Percentiles rank a stretch among this genome's conserved stretches.
Conservation (phyloP, 2,797 vertebrate species). For the Bovichtus diacanthus region DNA sequence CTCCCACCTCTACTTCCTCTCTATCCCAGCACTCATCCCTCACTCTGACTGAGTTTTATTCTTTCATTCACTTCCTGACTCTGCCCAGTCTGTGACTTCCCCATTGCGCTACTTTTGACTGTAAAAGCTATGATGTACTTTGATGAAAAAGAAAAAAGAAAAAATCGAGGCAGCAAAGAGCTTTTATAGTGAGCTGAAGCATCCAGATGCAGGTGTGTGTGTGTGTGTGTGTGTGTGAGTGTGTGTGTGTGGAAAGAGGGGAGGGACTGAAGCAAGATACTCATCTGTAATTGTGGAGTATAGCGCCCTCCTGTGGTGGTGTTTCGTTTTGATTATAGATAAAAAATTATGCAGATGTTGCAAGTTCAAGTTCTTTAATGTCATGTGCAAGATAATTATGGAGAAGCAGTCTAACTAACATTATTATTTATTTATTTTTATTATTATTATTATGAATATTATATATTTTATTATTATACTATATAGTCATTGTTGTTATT, state of each 20-base stretch:
- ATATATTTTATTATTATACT: too few relatives aligned
- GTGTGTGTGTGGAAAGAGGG: constrained; percentile 4
- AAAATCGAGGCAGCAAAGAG: constrained; percentile 2
- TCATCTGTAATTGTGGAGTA: constrained; percentile 20
- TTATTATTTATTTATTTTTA: too few relatives aligned
- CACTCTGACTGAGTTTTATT: constrained; percentile 16
- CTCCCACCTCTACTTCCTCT: background rate
- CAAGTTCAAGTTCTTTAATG: background rate
- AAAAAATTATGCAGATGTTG: background rate
- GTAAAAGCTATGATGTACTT: constrained; percentile 43
- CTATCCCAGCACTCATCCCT: constrained; percentile 9
- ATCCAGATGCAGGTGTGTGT: constrained; percentile 6
- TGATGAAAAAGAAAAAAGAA: constrained; percentile 31
- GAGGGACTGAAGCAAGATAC: background rate
- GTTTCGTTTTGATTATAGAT: background rate
- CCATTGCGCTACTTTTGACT: constrained; percentile 42
- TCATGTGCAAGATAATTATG: background rate
- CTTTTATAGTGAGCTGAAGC: constrained; percentile 35
- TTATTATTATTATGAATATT: too few relatives aligned
- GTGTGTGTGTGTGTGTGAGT: constrained; percentile 12
- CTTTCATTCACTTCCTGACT: constrained; percentile 37
- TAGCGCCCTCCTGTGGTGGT: constrained; percentile 54
- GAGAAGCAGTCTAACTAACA: background rate
- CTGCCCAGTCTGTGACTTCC: background rate
- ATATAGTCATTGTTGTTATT: too few relatives aligned